Evolutionary conservation across 1,140 invertebrate species (phyloP), one percentile per base, ranked within the genome.

Genomic region (Pectinophora gossypiella): DNA sequence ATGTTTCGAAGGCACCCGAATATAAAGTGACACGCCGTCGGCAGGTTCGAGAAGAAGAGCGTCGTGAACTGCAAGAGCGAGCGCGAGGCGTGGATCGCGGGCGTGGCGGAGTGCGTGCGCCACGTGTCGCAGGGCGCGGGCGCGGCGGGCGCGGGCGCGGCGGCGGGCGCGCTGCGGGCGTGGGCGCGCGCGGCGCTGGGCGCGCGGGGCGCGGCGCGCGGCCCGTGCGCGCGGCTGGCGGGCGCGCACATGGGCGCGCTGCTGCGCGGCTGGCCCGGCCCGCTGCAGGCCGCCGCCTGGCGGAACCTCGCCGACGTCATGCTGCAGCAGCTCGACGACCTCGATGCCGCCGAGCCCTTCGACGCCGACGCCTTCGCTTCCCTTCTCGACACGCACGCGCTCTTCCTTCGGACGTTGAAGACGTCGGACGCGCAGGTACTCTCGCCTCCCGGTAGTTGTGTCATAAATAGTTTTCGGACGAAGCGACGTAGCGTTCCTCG

Each of bases 11-110:
- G n/a, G n/a, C n/a, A n/a, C n/a, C n/a, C n/a, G n/a, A n/a, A n/a
- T n/a, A n/a, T n/a, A n/a, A n/a, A n/a, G n/a, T n/a, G n/a, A n/a
- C n/a, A n/a, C n/a, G n/a, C n/a, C n/a, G n/a, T n/a, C n/a, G n/a
- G n/a, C 63, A 84, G 80, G 13, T 53, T 81, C 15, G 56, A 70
- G 20, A 64, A 63, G 45, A 81, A 74, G 59, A 65, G 40, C 5
- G 51, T 76, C n/a, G 38, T 73, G 10, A 69, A 45, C 16, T 78
- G 71, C 0, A 79, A 73, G 51, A 76, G 64, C 48, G 77, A 84
- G 48, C 62, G 77, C 3, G 70, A 76, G 48, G 21, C 56, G 0
- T 84, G 77, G 76, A 67, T 74, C 21, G 57, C 59, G 4, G 70
- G 57, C 21, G 12, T 80, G n/a, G 58, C 59, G 0, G 77, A 78